A percentile compares a stretch with the other conserved stretches of the same genome.
Conservation (phyloP, 2,888 invertebrate species). For the Arctia plantaginis region DNA sequence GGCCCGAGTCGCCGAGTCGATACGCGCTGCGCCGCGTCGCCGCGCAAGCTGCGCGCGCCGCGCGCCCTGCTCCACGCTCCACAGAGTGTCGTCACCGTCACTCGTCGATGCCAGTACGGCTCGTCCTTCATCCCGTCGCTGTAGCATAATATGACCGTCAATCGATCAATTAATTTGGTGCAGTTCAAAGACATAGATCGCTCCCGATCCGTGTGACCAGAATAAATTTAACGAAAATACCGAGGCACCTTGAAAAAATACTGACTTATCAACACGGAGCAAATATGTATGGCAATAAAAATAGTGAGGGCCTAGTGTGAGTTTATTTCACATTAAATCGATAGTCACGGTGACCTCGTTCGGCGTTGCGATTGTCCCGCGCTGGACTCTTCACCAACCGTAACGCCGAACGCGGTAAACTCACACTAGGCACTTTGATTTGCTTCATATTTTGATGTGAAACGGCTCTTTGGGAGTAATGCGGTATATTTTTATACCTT, state of each 20-base stretch:
- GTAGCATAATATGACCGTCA: neutral
- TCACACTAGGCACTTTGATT: neutral
- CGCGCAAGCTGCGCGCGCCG: neutral
- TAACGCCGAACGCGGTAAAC: neutral
- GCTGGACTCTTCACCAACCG: neutral
- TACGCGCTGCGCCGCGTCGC: slow-evolving; percentile 15
- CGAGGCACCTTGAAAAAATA: no score
- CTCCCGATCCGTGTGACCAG: neutral
- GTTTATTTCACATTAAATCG: no score
- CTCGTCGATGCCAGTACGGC: neutral
- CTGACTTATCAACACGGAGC: no score
- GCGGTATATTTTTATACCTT: no score
- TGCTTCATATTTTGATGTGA: neutral
- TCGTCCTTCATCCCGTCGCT: neutral
- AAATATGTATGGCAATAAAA: no score
- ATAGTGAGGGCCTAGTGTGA: no score
- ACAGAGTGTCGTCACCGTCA: neutral
- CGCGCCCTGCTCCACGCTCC: slow-evolving; percentile 3
- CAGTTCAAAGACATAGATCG: neutral
- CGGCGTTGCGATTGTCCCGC: no score
- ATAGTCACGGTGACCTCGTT: no score
- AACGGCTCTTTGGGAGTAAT: neutral
- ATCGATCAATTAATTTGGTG: neutral
- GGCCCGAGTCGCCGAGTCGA: slow-evolving; percentile 22
- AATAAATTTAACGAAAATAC: neutral